phyloP scores from a whole-genome alignment of 2,888 invertebrate genomes.

The Chrysomela aeneicollis region DNA sequence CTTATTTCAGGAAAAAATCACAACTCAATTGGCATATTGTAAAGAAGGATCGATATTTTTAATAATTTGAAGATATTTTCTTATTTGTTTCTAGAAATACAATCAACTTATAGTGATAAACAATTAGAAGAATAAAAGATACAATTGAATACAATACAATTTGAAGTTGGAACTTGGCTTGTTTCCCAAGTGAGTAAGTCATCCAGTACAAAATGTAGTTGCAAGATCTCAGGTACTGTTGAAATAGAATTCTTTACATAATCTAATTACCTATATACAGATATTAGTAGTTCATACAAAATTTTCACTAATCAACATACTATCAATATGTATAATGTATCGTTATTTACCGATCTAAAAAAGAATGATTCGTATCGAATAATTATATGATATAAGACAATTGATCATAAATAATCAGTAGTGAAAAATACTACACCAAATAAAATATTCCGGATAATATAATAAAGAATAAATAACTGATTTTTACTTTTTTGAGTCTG shows the following conservation, averaged over 20 bases:
- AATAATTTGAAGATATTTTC: background rate
- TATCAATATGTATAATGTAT: background rate
- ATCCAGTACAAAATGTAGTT: background rate
- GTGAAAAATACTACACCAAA: too few relatives aligned
- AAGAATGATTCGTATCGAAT: too few relatives aligned
- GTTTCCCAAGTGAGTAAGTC: background rate
- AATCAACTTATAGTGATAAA: background rate
- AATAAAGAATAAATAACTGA: too few relatives aligned
- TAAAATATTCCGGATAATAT: too few relatives aligned
- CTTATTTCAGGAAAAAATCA: too few relatives aligned
- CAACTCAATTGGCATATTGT: too few relatives aligned
- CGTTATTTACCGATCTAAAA: background rate
- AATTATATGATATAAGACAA: too few relatives aligned
- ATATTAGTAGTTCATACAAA: background rate
- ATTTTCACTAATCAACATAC: background rate
- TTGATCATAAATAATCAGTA: too few relatives aligned
- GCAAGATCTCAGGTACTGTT: background rate
- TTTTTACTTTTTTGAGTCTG: too few relatives aligned
- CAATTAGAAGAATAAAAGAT: background rate
- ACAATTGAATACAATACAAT: background rate
- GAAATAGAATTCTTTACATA: background rate
- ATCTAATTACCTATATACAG: background rate
- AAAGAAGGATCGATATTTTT: background rate
- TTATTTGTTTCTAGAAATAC: background rate
- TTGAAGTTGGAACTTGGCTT: too few relatives aligned